Evolutionary conservation across 2,113 vertebrate genomes (phyloP).

Genomic region (Chionis minor): DNA sequence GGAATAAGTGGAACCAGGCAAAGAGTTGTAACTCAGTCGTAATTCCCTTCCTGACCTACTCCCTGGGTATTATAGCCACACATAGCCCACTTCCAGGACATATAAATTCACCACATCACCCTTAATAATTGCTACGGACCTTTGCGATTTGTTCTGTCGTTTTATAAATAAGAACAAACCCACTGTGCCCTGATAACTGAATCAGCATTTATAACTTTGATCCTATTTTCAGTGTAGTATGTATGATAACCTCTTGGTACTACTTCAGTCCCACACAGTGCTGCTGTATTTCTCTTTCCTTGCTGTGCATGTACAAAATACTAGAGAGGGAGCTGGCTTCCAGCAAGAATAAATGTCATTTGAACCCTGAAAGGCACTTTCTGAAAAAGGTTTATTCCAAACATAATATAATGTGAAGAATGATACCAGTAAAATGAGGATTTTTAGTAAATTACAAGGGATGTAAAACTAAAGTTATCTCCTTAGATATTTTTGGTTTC

Average conservation of each 20-base stretch:
- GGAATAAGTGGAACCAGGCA: background rate
- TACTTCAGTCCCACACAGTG: background rate
- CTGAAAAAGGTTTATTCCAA: background rate
- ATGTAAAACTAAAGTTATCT: background rate
- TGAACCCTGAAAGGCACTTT: background rate
- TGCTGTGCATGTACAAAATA: background rate
- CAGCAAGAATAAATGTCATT: background rate
- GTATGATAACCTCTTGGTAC: background rate
- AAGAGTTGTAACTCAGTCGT: background rate
- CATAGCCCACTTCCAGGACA: background rate
- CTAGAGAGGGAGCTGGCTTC: background rate
- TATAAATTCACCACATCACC: conserved; percentile 12
- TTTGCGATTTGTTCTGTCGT: conserved; percentile 40
- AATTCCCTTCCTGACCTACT: conserved; percentile 13
- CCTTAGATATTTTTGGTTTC: background rate
- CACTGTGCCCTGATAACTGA: background rate
- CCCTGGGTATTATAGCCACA: background rate
- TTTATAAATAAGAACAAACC: conserved; percentile 7
- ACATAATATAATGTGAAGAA: background rate
- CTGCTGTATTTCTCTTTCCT: background rate
- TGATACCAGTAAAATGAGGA: background rate
- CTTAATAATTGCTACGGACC: conserved; percentile 39
- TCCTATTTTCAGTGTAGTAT: conserved; percentile 5
- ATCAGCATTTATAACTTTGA: conserved; percentile 45
- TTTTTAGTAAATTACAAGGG: background rate